Evolutionary conservation across 2,797 vertebrate species (phyloP).

Genomic region (Myripristis jacobus): DNA sequence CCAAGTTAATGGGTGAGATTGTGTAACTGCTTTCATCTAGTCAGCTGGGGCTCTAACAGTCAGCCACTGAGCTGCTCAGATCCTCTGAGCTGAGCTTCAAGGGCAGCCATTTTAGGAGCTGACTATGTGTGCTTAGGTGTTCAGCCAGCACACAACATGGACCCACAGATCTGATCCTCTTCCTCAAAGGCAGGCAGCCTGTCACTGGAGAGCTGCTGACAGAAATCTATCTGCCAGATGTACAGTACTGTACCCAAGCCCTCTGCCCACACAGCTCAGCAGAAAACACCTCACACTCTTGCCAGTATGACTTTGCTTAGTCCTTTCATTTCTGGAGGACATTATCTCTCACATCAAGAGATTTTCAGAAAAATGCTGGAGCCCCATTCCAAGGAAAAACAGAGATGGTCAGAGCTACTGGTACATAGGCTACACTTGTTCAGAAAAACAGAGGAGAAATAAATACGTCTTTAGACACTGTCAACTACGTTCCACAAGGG

Average conservation of each 20-base stretch:
- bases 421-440: conserved; percentile 41
- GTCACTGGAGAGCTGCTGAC: conserved; percentile 85
- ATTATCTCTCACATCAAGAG: conserved; percentile 72
- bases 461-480: conserved; percentile 68
- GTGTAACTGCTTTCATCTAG: conserved; percentile 92
- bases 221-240: conserved; percentile 87
- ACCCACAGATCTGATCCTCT: conserved; percentile 90
- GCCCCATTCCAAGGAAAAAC: conserved; percentile 31
- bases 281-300: conserved; percentile 76
- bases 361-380: conserved; percentile 59
- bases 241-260: conserved; percentile 75
- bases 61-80: conserved; percentile 91
- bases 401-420: conserved; percentile 54
- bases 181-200: conserved; percentile 85
- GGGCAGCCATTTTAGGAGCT: conserved; percentile 99
- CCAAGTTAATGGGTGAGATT: conserved; percentile 91
- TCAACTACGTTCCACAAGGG: conserved; percentile 75
- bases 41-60: conserved; percentile 91
- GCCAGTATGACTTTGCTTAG: conserved; percentile 69
- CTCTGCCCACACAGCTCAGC: conserved; percentile 79
- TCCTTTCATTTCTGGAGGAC: conserved; percentile 72
- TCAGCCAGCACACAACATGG: conserved; percentile 93
- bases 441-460: conserved; percentile 49
- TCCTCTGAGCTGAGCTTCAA: conserved; percentile 91
- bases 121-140: conserved; percentile 84